phyloP scores from a whole-genome alignment of 2,888 invertebrate species.

The Drosophila yooni region DNA sequence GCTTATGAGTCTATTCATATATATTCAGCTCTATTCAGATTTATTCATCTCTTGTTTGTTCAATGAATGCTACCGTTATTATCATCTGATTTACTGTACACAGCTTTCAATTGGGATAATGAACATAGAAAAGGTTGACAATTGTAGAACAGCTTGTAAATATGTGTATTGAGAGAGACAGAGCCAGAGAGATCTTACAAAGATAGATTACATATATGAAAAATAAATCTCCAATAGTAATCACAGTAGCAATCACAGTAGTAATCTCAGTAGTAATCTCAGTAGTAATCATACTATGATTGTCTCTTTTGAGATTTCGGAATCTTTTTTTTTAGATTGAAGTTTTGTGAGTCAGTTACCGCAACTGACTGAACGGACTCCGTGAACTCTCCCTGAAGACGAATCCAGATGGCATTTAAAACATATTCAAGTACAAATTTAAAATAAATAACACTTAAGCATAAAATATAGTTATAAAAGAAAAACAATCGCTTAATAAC shows the following conservation, averaged over 20 bases:
- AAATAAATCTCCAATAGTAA: neutral
- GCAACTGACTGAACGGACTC: neutral
- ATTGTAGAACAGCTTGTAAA: neutral
- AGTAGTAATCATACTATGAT: neutral
- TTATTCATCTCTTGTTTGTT: constrained; percentile 18
- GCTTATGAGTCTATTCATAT: constrained; percentile 40
- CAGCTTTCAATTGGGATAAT: constrained; percentile 4
- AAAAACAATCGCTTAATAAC: neutral
- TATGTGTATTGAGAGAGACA: neutral
- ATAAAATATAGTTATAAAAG: neutral
- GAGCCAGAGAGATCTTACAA: neutral
- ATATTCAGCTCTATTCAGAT: constrained; percentile 17
- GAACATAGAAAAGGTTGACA: no score
- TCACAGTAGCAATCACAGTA: no score
- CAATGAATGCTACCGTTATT: constrained; percentile 36
- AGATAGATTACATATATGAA: neutral
- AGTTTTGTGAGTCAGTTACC: neutral
- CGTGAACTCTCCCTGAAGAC: neutral
- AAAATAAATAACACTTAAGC: neutral
- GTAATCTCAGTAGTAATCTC: neutral
- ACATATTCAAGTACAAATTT: rapidly evolving
- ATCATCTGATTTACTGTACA: neutral
- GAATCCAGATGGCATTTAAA: neutral
- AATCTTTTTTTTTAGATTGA: neutral
- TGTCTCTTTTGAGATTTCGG: neutral